These are phyloP conservation scores for Cecidostiba fungosa DNA, from an alignment of 2,888 invertebrate species.

Conservation along the genomic window DNA sequence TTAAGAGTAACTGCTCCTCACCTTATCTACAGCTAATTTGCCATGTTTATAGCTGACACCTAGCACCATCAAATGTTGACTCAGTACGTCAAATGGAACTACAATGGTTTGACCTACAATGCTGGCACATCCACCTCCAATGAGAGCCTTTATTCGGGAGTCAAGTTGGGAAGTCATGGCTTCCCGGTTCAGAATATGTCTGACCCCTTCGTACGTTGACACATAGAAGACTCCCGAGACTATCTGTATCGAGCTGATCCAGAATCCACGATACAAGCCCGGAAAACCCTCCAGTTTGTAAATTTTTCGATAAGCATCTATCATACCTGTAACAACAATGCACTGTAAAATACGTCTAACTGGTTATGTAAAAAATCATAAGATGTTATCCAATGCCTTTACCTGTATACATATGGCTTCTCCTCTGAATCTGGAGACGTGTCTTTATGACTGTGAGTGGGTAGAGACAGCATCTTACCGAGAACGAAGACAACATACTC, in stretches of 20 bases:
- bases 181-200: constrained; percentile 88
- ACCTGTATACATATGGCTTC: constrained; percentile 91
- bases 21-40: constrained; percentile 75
- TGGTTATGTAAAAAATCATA: constrained; percentile 20
- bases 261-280: constrained; percentile 96
- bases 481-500: constrained; percentile 93
- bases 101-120: constrained; percentile 96
- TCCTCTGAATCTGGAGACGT: constrained; percentile 93
- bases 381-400: constrained; percentile 5
- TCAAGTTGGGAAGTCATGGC: constrained; percentile 81
- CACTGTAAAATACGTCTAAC: background rate
- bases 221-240: constrained; percentile 95
- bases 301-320: constrained; percentile 95
- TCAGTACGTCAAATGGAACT: constrained; percentile 97
- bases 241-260: constrained; percentile 95
- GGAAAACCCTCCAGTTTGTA: constrained; percentile 90
- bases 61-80: constrained; percentile 97
- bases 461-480: constrained; percentile 88
- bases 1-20: constrained; percentile 61
- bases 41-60: constrained; percentile 83
- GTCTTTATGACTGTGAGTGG: constrained; percentile 97
- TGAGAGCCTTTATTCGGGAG: constrained; percentile 87
- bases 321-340: constrained; percentile 82
- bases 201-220: constrained; percentile 94
- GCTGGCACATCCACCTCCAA: constrained; percentile 95